Conservation (phyloP, 1,140 invertebrate genomes). For the Ceratosolen solmsi region DNA sequence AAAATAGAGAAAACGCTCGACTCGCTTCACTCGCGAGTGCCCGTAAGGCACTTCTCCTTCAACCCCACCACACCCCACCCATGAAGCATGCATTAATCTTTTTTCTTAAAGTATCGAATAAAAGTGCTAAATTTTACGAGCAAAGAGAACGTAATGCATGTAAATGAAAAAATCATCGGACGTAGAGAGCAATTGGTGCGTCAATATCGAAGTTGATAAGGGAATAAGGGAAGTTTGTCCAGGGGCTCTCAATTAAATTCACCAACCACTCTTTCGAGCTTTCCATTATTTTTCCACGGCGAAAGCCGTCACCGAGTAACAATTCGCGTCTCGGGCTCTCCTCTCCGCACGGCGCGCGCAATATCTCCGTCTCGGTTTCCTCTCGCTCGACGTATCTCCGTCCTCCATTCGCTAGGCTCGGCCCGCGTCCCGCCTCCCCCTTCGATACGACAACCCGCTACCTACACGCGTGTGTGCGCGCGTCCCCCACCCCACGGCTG, state of each 20-base stretch:
- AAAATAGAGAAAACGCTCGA: too few species aligned
- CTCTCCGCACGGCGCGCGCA: neutral
- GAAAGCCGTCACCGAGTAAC: neutral
- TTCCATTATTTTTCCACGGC: slow-evolving; percentile 15
- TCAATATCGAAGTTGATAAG: too few species aligned
- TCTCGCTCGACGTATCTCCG: slow-evolving; percentile 43
- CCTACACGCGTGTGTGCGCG: neutral
- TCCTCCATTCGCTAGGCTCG: slow-evolving; percentile 35
- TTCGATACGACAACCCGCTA: slow-evolving; percentile 25
- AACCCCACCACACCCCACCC: too few species aligned
- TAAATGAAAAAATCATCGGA: too few species aligned
- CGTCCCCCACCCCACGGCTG: neutral
- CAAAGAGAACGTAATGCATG: too few species aligned
- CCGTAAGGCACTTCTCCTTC: too few species aligned
- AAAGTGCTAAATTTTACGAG: neutral
- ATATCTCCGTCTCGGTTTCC: slow-evolving; percentile 36
- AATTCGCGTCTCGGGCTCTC: neutral
- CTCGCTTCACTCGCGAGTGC: too few species aligned
- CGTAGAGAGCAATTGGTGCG: too few species aligned
- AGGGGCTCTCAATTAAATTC: slow-evolving; percentile 6
- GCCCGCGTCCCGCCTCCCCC: neutral
- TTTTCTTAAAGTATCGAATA: neutral
- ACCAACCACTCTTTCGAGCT: neutral
- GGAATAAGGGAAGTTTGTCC: too few species aligned
- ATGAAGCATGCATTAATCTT: too few species aligned